Base-by-base conservation (phyloP, 23 tunicate genomes). In the Ciona savignyi region DNA sequence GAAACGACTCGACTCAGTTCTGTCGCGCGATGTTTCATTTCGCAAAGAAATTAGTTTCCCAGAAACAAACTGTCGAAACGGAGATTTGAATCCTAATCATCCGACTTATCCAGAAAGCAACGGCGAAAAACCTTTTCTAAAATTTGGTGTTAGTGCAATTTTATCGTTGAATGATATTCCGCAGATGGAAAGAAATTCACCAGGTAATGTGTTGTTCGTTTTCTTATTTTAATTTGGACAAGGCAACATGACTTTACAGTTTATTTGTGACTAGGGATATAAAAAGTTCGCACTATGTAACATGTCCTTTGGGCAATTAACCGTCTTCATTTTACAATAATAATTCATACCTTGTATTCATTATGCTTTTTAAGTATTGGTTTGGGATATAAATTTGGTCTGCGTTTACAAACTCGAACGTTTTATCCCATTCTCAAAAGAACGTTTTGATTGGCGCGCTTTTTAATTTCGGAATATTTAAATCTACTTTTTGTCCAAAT, bases 141-240 rank as follows among this genome's bases (percentile, higher is more conserved):
- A 87, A 66, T 87, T 87, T 66, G 94, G 94, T 15, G 94, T 87
- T 1, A 80, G 85, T 24, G 86, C 94, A 1, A 87, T 87, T 80
- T 48, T 87, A 29, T 75, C 94, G 4, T 67, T 73, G 62, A 35
- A 70, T 6, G 26, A 25, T 3, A 35, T 28, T 25, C 2, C 63
- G 2, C 27, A 68, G n/a, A n/a, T n/a, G n/a, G n/a, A n/a, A n/a
- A n/a, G n/a, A n/a, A n/a, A n/a, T n/a, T n/a, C n/a, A n/a, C n/a
- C n/a, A n/a, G n/a, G n/a, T n/a, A n/a, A n/a, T n/a, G n/a, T n/a
- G n/a, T n/a, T n/a, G n/a, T n/a, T n/a, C n/a, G n/a, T n/a, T n/a
- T n/a, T n/a, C n/a, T n/a, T n/a, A n/a, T n/a, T n/a, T n/a, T n/a
- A n/a, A n/a, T n/a, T n/a, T n/a, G n/a, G n/a, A n/a, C n/a, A n/a